phyloP scores from a whole-genome alignment of 2,113 vertebrate species.

The Crotalus helleri region DNA sequence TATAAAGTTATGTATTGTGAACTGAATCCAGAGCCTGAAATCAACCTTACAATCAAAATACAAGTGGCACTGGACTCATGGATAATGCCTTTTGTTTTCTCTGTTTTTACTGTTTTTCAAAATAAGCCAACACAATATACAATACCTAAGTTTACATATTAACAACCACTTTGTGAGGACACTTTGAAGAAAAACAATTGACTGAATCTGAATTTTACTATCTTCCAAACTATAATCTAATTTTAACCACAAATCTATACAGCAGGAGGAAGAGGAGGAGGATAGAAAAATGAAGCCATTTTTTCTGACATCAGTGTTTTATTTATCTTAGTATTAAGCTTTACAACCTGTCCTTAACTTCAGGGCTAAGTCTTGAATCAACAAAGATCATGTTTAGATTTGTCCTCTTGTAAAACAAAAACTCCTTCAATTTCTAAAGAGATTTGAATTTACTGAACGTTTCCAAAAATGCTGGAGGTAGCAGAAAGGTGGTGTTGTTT shows the following conservation, averaged over 20 bases:
- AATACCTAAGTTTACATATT: not conserved
- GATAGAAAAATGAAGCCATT: not conserved
- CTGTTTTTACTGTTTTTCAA: not conserved
- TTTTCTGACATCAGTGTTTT: not conserved
- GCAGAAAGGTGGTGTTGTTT: not conserved
- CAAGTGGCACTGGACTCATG: not conserved
- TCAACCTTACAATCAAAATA: not conserved
- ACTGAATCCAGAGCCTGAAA: not conserved
- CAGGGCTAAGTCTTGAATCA: not conserved
- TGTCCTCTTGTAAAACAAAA: not conserved
- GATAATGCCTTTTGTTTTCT: not conserved
- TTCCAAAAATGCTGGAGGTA: not conserved
- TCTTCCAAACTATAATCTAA: not conserved
- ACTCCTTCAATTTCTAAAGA: not conserved
- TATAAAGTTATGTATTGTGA: not conserved
- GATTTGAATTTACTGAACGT: not conserved
- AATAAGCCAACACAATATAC: too few relatives aligned
- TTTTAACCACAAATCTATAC: not conserved
- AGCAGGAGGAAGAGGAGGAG: not conserved
- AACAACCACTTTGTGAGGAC: not conserved
- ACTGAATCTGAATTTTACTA: not conserved
- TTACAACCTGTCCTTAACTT: not conserved
- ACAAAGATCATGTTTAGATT: not conserved
- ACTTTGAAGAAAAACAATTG: not conserved
- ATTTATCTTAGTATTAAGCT: not conserved